Percentiles rank a stretch among this genome's conserved stretches.
These are phyloP conservation scores for Porites cylindrica DNA, from an alignment of 92 coral and sea anemone genomes.

Conservation along the genomic window DNA sequence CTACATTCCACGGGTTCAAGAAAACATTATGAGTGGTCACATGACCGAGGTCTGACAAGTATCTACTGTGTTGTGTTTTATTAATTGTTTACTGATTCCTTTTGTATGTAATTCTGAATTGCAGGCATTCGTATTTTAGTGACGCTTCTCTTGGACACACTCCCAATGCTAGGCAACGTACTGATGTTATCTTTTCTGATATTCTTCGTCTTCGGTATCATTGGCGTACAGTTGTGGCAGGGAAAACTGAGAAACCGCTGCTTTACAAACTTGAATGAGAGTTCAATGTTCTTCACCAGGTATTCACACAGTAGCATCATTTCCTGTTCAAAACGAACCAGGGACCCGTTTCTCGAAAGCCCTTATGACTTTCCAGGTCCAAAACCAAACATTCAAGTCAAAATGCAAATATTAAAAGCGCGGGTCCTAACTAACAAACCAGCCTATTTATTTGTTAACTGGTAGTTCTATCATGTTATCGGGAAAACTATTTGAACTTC, in stretches of 20 bases:
- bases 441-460: too few relatives aligned
- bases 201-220: conserved; percentile 92
- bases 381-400: too few relatives aligned
- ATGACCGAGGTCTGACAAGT: too few relatives aligned
- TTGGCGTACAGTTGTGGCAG: conserved; percentile 96
- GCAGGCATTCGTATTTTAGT: conserved; percentile 95
- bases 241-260: conserved; percentile 93
- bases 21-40: too few relatives aligned
- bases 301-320: neutral
- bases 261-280: conserved; percentile 57
- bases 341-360: too few relatives aligned
- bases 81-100: neutral
- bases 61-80: neutral
- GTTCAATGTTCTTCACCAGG: conserved; percentile 48
- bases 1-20: too few relatives aligned
- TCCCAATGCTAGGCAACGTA: conserved; percentile 94
- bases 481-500: too few relatives aligned
- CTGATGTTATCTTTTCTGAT: conserved; percentile 87
- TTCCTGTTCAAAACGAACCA: too few relatives aligned
- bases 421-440: too few relatives aligned
- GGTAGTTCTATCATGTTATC: too few relatives aligned
- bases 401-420: too few relatives aligned
- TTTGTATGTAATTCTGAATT: neutral
- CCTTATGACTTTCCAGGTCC: too few relatives aligned
- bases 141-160: conserved; percentile 87